These are phyloP conservation scores for Setipinna tenuifilis DNA, from an alignment of 2,797 vertebrate species.

Conservation along the genomic window DNA sequence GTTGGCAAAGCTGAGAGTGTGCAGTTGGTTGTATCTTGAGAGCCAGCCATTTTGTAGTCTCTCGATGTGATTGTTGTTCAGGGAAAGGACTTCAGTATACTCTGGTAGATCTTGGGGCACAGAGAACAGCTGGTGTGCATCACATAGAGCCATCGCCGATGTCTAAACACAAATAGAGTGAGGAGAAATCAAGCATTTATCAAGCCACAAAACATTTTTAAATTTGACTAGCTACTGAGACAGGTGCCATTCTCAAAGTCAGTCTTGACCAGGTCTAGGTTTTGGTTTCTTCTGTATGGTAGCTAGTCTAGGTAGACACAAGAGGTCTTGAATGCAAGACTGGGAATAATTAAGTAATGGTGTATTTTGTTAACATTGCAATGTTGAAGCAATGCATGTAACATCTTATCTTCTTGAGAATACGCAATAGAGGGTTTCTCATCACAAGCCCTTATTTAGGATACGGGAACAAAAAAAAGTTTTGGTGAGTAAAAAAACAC, in stretches of 20 bases:
- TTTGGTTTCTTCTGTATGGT: background rate
- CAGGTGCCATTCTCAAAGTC: background rate
- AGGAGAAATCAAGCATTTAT: background rate
- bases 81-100: slow-evolving; percentile 75
- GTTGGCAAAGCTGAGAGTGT: slow-evolving; percentile 76
- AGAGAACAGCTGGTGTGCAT: slow-evolving; percentile 63
- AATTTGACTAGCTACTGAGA: background rate
- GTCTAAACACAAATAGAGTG: slow-evolving; percentile 69
- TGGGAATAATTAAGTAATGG: background rate
- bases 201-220: background rate
- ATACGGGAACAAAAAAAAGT: too few species aligned
- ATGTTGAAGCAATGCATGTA: background rate
- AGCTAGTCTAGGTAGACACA: too few species aligned
- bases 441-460: too few species aligned
- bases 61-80: slow-evolving; percentile 84
- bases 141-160: slow-evolving; percentile 76
- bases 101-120: slow-evolving; percentile 75
- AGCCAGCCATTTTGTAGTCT: slow-evolving; percentile 78
- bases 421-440: too few species aligned
- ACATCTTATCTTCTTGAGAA: background rate
- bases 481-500: too few species aligned
- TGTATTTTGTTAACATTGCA: background rate
- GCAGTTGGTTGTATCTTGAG: slow-evolving; percentile 74
- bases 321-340: too few species aligned
- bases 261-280: background rate